A percentile compares a stretch with the other conserved stretches of the same genome.
Evolutionary conservation across 2,888 invertebrate species (phyloP).

Genomic region (Xestia sexstrigata): DNA sequence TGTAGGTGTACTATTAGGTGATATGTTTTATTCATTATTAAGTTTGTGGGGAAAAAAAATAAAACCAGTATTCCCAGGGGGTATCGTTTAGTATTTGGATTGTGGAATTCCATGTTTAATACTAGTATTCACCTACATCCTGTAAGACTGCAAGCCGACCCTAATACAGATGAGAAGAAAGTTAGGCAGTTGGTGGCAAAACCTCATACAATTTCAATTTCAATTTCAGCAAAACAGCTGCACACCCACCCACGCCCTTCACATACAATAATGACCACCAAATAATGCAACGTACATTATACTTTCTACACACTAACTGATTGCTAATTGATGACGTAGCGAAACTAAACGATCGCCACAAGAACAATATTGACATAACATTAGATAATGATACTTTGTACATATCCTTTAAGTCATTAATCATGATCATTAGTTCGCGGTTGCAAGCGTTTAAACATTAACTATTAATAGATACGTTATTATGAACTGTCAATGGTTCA

Average conservation of each 20-base stretch:
- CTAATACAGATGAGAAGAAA: neutral
- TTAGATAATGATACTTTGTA: constrained; percentile 62
- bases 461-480: constrained; percentile 46
- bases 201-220: neutral
- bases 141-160: neutral
- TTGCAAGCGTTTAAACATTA: constrained; percentile 35
- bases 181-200: neutral
- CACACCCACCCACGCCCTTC: neutral
- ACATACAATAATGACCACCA: neutral
- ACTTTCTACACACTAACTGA: constrained; percentile 52
- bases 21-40: no score
- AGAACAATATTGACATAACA: constrained; percentile 62
- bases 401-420: constrained; percentile 60
- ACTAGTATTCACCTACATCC: neutral
- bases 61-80: neutral
- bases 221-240: neutral
- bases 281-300: constrained; percentile 8
- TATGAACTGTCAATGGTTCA: constrained; percentile 25
- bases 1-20: no score
- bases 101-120: no score
- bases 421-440: constrained; percentile 58
- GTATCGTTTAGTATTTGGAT: neutral
- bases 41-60: neutral
- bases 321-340: constrained; percentile 61
- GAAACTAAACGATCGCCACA: constrained; percentile 39